Evolutionary conservation across 1,140 invertebrate species (phyloP).

Genomic region (Plutomurus gul): DNA sequence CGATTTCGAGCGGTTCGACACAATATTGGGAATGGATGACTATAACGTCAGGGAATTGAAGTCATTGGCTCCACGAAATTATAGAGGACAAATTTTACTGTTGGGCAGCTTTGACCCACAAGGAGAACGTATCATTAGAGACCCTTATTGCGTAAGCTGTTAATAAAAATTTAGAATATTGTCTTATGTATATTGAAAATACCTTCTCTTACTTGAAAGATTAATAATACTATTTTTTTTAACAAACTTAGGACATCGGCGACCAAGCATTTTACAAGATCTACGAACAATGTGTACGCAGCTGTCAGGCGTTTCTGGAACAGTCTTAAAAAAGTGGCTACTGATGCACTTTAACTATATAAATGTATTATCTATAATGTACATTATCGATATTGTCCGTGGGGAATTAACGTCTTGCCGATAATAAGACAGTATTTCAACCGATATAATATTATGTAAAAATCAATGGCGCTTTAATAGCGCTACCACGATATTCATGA

Average conservation of each 20-base stretch:
- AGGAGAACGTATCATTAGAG: conserved; percentile 76
- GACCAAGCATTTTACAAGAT: conserved; percentile 57
- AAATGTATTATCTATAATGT: no score
- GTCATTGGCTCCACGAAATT: conserved; percentile 63
- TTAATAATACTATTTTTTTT: no score
- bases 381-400: no score
- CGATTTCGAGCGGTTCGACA: conserved; percentile 80
- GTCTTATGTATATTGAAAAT: no score
- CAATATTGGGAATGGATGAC: conserved; percentile 90
- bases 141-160: conserved; percentile 78
- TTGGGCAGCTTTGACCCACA: conserved; percentile 81
- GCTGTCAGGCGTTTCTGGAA: conserved; percentile 57
- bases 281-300: conserved; percentile 57
- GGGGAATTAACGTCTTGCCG: no score
- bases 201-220: no score
- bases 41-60: conserved; percentile 75
- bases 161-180: neutral
- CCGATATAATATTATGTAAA: no score
- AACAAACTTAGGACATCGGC: conserved; percentile 54
- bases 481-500: no score
- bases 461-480: no score
- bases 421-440: no score
- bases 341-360: no score
- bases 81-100: conserved; percentile 73
- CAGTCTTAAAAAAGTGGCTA: conserved; percentile 47